phyloP scores from a whole-genome alignment of 2,888 invertebrate genomes.

The Lottia scabra region DNA sequence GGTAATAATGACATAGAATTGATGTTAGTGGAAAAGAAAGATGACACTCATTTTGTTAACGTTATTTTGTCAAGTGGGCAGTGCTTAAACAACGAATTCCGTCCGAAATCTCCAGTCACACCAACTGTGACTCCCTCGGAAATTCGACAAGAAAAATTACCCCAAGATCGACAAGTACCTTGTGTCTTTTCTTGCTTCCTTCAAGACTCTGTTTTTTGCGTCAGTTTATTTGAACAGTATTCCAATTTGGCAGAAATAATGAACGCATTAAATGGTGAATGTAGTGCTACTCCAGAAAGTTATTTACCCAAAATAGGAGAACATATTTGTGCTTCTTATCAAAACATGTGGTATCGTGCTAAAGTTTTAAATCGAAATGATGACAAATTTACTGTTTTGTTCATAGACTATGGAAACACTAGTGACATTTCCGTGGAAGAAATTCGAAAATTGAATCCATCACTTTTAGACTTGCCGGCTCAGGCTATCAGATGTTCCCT shows the following conservation, averaged over 20 bases:
- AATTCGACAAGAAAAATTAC: too few relatives aligned
- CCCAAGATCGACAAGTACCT: too few relatives aligned
- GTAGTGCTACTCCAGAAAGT: not conserved
- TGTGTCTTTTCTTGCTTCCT: too few relatives aligned
- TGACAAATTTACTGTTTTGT: conserved; percentile 29
- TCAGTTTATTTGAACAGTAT: too few relatives aligned
- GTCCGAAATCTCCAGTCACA: not conserved
- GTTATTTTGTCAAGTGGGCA: not conserved
- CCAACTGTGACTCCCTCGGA: too few relatives aligned
- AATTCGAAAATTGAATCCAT: conserved; percentile 35
- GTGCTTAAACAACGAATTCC: not conserved
- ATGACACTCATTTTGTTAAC: not conserved
- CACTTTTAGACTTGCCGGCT: conserved; percentile 34
- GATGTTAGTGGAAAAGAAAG: not conserved
- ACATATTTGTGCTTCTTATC: conserved; percentile 42
- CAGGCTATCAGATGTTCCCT: conserved; percentile 49
- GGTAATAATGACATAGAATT: not conserved
- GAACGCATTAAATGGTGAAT: not conserved
- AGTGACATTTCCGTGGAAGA: conserved; percentile 32
- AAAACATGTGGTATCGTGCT: conserved; percentile 48
- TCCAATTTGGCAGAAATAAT: too few relatives aligned
- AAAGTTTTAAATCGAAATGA: conserved; percentile 37
- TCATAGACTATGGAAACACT: conserved; percentile 62
- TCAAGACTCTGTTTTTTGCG: too few relatives aligned
- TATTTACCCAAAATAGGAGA: conserved; percentile 41